Base-by-base conservation (phyloP, 2,113 vertebrate species). In the Chaetorhynchus papuensis region DNA sequence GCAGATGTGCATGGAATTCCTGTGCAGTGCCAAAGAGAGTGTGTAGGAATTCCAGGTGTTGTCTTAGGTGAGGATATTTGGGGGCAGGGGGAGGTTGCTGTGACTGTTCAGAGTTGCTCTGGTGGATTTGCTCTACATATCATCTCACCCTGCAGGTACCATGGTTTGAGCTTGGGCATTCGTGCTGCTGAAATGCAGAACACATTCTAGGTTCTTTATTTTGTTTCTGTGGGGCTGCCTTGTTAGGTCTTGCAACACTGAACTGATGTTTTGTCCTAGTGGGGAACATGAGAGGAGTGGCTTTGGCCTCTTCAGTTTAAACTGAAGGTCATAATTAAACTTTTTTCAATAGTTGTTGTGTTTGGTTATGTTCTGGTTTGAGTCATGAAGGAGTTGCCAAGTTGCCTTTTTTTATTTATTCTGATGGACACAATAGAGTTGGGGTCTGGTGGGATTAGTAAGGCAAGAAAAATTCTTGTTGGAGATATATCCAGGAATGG, bases 1-100 rank as follows among this genome's bases (percentile, higher is more conserved):
- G 45, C 33, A 71, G 15, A 3, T 57, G 13, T 33, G 5, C 0
- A 0, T 47, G n/a, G 44, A 39, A 20, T 37, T 13, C 49, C 14
- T 56, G 11, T 7, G 15, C 18, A 47, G 9, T 71, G 53, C 45
- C 31, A 17, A 37, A n/a, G 44, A 31, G 9, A 35, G 6, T 1
- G 8, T 30, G 31, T 28, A 11, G 61, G 18, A 75, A 27, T 61
- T 17, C 37, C 37, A 47, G 53, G 47, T 72, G 9, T 26, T 71
- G 27, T 11, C 31, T 10, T 50, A n/a, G n/a, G 24, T 59, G 28
- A 45, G 70, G 75, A 2, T 63, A 2, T 7, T 33, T 24, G 1
- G 3, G 6, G 39, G 14, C 27, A 31, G 10, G 7, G 19, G 10
- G 42, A 76, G 33, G 20, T 71, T 77, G 28, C 35, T 80, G 37